Evolutionary conservation across 2,888 invertebrate species (phyloP).

Genomic region (Chalcis sispes): DNA sequence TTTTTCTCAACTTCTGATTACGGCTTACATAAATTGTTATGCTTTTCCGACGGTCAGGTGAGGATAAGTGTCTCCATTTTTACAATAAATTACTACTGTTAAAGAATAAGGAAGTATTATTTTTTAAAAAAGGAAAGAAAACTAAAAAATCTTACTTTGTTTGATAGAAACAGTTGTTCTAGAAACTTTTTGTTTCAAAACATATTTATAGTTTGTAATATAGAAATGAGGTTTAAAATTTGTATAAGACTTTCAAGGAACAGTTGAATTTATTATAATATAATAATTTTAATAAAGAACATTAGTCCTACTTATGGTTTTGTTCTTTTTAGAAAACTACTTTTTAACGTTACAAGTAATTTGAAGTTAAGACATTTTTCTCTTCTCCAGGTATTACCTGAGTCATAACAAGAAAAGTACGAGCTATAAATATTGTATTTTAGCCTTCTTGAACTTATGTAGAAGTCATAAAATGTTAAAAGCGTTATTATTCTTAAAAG

Average conservation of each 20-base stretch:
- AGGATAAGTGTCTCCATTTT: constrained; percentile 22
- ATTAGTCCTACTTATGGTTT: too few relatives aligned
- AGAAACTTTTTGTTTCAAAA: too few relatives aligned
- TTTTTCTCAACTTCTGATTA: constrained; percentile 31
- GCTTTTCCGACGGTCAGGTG: constrained; percentile 22
- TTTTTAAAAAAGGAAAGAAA: background rate
- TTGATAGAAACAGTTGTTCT: too few relatives aligned
- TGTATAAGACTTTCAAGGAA: too few relatives aligned
- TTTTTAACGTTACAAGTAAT: too few relatives aligned
- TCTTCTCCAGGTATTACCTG: background rate
- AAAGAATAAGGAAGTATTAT: background rate
- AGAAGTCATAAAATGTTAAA: background rate
- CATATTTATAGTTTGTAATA: too few relatives aligned
- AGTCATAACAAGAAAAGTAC: background rate
- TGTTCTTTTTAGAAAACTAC: too few relatives aligned
- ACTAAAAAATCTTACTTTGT: too few relatives aligned
- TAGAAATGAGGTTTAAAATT: too few relatives aligned
- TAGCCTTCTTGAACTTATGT: constrained; percentile 6
- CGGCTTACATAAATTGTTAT: constrained; percentile 27
- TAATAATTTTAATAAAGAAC: too few relatives aligned
- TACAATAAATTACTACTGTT: background rate
- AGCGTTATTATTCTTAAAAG: background rate
- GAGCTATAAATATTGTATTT: background rate
- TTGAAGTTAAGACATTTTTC: too few relatives aligned
- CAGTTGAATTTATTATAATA: too few relatives aligned